phyloP scores from a whole-genome alignment of 2,888 invertebrate genomes.

The Pollenia amentaria region DNA sequence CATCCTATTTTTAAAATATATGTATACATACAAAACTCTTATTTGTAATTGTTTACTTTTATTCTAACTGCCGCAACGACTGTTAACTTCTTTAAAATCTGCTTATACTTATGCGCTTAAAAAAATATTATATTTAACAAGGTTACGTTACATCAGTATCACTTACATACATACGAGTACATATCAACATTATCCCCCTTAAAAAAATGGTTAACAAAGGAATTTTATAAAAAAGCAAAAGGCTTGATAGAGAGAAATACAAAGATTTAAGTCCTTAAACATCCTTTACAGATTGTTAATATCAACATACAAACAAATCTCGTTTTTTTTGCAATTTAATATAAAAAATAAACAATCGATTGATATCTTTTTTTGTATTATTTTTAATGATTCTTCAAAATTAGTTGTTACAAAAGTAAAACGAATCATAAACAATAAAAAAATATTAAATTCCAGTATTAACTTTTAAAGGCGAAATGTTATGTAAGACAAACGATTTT shows the following conservation, averaged over 20 bases:
- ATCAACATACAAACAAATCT: too few species aligned
- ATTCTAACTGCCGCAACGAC: neutral
- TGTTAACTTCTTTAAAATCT: constrained; percentile 19
- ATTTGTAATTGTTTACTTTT: too few species aligned
- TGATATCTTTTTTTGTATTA: neutral
- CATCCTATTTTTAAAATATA: neutral
- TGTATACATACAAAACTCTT: too few species aligned
- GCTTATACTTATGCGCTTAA: neutral
- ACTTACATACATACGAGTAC: neutral
- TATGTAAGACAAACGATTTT: too few species aligned
- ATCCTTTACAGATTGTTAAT: too few species aligned
- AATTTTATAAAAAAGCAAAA: neutral
- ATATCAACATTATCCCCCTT: constrained; percentile 3
- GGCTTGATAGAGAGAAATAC: neutral
- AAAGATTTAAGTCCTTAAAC: neutral
- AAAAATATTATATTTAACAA: neutral
- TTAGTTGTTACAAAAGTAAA: neutral
- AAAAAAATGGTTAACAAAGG: neutral
- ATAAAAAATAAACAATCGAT: neutral
- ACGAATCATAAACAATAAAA: neutral
- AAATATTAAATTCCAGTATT: too few species aligned
- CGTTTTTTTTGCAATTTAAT: neutral
- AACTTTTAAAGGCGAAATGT: too few species aligned
- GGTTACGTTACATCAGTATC: constrained; percentile 9
- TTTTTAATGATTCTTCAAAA: neutral